Evolutionary conservation across 2,797 vertebrate genomes (phyloP), one percentile per base, ranked within the genome.

Genomic region (Ctenopoma kingsleyae): DNA sequence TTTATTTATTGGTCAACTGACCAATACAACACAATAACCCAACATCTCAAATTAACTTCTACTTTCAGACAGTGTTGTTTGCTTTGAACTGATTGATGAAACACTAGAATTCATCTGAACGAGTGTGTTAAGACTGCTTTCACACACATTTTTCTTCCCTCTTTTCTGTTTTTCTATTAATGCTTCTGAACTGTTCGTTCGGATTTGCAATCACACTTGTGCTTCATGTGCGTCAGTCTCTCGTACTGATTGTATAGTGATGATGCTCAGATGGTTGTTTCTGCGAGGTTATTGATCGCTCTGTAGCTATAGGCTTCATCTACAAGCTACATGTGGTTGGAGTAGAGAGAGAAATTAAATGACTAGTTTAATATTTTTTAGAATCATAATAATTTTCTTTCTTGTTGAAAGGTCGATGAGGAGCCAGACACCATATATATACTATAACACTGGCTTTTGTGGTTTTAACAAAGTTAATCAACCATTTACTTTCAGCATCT

Each of bases 221-320:
- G 47, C 13, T 67, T 58, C 16, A 3, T 40, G 53, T 48, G 48
- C 46, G 20, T 46, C 54, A 52, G 27, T 15, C 52, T 48, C 16
- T 35, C 2, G 2, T 55, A 82, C 72, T 63, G 81, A 83, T 79
- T 62, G 54, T 50, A 77, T 13, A 20, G 61, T 32, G 20, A 62
- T 57, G 71, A 81, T 48, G 49, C 59, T 69, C 46, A 67, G 59
- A 44, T 71, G 62, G 51, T 43, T 71, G 44, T 61, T 58, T 5
- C 27, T 10, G 61, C 8, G 1, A 35, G 27, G 49, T 27, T 63
- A 63, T 62, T 71, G 69, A 72, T 23, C 2, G 4, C 11, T 43
- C 5, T 23, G 49, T 10, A n/a, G 38, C 25, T 38, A 11, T 25
- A 22, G 25, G 30, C 19, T 5, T 66, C 47, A 30, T 15, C 36